Conservation (phyloP, 2,888 invertebrate species). For the Apocheima hispidaria region DNA sequence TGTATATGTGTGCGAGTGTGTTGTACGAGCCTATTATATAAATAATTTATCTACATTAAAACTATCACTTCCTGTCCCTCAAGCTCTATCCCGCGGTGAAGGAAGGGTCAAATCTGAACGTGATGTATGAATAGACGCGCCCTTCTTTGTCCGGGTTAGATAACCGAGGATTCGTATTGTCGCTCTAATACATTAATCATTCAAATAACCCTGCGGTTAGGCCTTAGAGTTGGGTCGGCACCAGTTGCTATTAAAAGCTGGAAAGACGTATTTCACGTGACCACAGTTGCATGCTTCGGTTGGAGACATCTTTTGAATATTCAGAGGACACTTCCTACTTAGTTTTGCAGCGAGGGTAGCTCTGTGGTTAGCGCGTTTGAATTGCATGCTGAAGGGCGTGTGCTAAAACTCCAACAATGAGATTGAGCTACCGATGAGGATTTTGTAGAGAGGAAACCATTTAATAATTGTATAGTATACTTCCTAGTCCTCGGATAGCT, state of each 20-base stretch:
- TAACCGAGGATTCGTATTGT: conserved; percentile 75
- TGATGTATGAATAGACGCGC: conserved; percentile 79
- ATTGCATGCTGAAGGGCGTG: too few species aligned
- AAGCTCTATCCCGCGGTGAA: conserved; percentile 48
- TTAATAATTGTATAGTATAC: too few species aligned
- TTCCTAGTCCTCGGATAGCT: too few species aligned
- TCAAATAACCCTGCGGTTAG: conserved; percentile 63
- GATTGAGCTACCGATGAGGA: too few species aligned
- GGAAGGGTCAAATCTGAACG: conserved; percentile 80
- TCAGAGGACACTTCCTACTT: conserved; percentile 14
- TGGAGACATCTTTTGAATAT: conserved; percentile 36
- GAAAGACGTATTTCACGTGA: conserved; percentile 36
- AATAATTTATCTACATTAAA: too few species aligned
- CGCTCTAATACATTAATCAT: conserved; percentile 72
- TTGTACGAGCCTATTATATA: too few species aligned
- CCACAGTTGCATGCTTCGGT: conserved; percentile 32
- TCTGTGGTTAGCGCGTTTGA: too few species aligned
- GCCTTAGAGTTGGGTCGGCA: conserved; percentile 46
- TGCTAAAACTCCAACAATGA: too few species aligned
- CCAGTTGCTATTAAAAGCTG: conserved; percentile 41
- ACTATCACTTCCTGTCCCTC: conserved; percentile 45
- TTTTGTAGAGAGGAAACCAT: too few species aligned
- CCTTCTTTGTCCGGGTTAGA: conserved; percentile 72
- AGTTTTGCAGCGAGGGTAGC: not conserved
- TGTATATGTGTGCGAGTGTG: too few species aligned